Percentiles rank a stretch among this genome's conserved stretches.
Evolutionary conservation across 2,797 vertebrate species (phyloP).

Genomic region (Hemibagrus guttatus): DNA sequence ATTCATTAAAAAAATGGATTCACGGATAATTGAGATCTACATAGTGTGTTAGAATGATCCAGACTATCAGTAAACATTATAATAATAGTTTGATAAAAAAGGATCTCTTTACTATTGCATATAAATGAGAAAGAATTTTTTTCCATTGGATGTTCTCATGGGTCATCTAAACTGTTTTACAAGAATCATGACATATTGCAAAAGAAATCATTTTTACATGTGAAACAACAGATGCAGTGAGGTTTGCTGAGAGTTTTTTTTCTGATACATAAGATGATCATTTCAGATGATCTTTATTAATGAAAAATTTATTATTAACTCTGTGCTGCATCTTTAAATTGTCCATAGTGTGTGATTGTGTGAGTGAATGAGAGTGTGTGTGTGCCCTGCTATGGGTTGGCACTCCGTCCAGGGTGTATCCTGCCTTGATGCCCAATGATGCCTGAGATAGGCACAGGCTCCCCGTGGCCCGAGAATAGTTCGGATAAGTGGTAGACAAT

Average conservation of each 20-base stretch:
- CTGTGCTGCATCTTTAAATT: not conserved
- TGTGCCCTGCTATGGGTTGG: too few species aligned
- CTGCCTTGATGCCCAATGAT: too few species aligned
- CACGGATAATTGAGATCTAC: not conserved
- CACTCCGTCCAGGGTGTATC: too few species aligned
- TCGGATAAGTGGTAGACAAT: too few species aligned
- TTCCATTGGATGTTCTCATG: not conserved
- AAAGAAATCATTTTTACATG: not conserved
- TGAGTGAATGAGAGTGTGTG: too few species aligned
- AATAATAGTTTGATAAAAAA: not conserved
- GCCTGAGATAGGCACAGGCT: too few species aligned
- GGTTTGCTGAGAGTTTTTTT: not conserved
- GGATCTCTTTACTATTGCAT: not conserved
- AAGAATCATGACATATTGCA: not conserved
- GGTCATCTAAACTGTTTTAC: not conserved
- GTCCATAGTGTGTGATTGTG: too few species aligned
- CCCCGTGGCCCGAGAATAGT: too few species aligned
- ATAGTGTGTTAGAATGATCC: not conserved
- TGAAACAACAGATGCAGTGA: not conserved
- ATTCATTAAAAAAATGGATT: not conserved
- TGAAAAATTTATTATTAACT: not conserved
- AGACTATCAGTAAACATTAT: not conserved
- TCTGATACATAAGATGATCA: not conserved
- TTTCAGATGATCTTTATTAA: not conserved
- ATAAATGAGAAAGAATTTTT: not conserved